Percentiles rank a stretch among this genome's conserved stretches.
Conservation (phyloP, 2,888 invertebrate species). For the Perizoma flavofasciatum region DNA sequence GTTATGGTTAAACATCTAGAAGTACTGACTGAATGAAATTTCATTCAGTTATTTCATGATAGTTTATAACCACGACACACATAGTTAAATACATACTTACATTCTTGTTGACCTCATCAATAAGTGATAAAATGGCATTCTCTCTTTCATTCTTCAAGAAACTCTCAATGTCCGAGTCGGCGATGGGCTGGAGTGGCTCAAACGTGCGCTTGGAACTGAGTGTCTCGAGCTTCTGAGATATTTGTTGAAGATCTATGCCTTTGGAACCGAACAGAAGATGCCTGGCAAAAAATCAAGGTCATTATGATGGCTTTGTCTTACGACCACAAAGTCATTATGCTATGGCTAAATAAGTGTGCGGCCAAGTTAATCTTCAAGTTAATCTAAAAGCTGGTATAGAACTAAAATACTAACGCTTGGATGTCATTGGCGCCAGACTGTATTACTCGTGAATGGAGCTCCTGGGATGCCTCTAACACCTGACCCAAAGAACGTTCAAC, state of each 20-base stretch:
- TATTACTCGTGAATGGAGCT: conserved; percentile 93
- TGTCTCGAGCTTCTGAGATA: conserved; percentile 95
- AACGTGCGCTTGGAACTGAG: conserved; percentile 94
- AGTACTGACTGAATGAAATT: too few species aligned
- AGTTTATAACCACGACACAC: too few species aligned
- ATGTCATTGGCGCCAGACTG: conserved; percentile 94
- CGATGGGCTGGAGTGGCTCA: conserved; percentile 94
- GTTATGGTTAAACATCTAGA: too few species aligned
- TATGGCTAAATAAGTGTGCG: too few species aligned
- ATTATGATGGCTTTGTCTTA: too few species aligned
- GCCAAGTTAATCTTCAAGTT: background rate
- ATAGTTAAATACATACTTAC: conserved; percentile 75
- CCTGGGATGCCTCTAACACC: conserved; percentile 95
- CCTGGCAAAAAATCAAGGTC: conserved; percentile 73
- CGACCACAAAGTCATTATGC: too few species aligned
- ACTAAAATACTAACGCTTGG: conserved; percentile 89
- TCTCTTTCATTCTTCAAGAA: conserved; percentile 96
- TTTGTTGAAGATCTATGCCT: conserved; percentile 96
- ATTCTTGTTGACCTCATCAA: conserved; percentile 94
- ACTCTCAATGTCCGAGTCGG: conserved; percentile 95
- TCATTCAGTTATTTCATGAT: too few species aligned
- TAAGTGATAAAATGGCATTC: conserved; percentile 95
- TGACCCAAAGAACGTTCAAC: conserved; percentile 96
- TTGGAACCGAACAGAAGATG: conserved; percentile 95
- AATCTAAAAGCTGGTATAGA: background rate